Conservation (phyloP, 2,113 vertebrate genomes). For the Apeltes quadracus region DNA sequence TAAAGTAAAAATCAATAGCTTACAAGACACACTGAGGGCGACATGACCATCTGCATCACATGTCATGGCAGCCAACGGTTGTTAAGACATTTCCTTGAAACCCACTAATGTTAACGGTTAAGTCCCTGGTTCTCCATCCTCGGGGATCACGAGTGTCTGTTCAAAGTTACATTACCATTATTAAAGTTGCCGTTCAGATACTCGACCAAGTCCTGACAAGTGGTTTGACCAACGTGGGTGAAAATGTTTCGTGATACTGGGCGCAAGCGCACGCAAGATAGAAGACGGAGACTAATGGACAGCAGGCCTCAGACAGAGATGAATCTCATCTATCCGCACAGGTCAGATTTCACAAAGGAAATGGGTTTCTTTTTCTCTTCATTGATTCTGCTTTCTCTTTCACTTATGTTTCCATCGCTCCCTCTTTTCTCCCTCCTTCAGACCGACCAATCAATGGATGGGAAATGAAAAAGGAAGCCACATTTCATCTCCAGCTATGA, state of each 20-base stretch:
- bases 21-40: not conserved
- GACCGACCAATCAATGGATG: constrained; percentile 37
- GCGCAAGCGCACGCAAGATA: not conserved
- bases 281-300: constrained; percentile 41
- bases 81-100: not conserved
- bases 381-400: constrained; percentile 58
- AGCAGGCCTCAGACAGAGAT: constrained; percentile 44
- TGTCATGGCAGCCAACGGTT: not conserved
- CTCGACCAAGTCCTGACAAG: not conserved
- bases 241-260: constrained; percentile 1
- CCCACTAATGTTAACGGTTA: not conserved
- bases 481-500: constrained; percentile 23
- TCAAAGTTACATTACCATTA: not conserved
- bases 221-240: not conserved
- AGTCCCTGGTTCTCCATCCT: not conserved
- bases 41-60: not conserved
- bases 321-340: constrained; percentile 62
- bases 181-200: not conserved
- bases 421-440: constrained; percentile 39
- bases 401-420: constrained; percentile 46
- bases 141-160: no score
- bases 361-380: constrained; percentile 61
- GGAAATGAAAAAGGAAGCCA: constrained; percentile 18
- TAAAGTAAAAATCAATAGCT: not conserved
- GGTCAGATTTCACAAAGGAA: constrained; percentile 66